A percentile compares a stretch with the other conserved stretches of the same genome.
Evolutionary conservation across 2,797 vertebrate genomes (phyloP).

Genomic region (Clarias pachynema): DNA sequence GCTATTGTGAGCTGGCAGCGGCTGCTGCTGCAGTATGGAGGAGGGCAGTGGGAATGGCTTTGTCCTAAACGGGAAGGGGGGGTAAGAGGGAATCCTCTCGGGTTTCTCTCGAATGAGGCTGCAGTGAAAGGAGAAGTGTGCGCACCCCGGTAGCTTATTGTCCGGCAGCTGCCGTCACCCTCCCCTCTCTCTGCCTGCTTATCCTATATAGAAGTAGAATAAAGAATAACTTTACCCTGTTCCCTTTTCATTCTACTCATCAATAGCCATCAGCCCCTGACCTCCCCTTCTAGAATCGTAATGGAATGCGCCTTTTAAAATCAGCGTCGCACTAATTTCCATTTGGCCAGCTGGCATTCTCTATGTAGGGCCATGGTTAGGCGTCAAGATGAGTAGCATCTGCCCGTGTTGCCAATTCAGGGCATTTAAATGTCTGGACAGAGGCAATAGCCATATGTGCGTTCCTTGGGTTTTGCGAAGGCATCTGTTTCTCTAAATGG

Average conservation of each 20-base stretch:
- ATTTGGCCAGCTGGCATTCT: slow-evolving; percentile 68
- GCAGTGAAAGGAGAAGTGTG: slow-evolving; percentile 73
- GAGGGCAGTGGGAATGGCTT: slow-evolving; percentile 62
- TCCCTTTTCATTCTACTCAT: slow-evolving; percentile 27
- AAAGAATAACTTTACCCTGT: slow-evolving; percentile 53
- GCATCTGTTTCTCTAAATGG: slow-evolving; percentile 44
- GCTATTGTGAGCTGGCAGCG: slow-evolving; percentile 51
- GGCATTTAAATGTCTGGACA: slow-evolving; percentile 32
- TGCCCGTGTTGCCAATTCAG: slow-evolving; percentile 37
- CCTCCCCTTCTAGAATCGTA: slow-evolving; percentile 39
- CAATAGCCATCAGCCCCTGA: slow-evolving; percentile 2
- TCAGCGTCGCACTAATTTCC: slow-evolving; percentile 65
- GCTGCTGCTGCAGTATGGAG: slow-evolving; percentile 57
- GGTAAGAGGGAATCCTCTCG: slow-evolving; percentile 61
- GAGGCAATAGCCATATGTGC: slow-evolving; percentile 58
- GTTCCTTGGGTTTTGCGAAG: not conserved
- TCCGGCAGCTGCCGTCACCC: slow-evolving; percentile 68
- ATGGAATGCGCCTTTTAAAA: slow-evolving; percentile 71
- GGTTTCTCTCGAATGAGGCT: slow-evolving; percentile 63
- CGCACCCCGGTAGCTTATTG: slow-evolving; percentile 65
- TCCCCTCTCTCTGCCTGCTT: slow-evolving; percentile 42
- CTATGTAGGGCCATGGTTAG: slow-evolving; percentile 37
- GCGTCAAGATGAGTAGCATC: slow-evolving; percentile 60
- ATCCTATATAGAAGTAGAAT: slow-evolving; percentile 60
- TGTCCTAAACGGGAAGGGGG: slow-evolving; percentile 62